Evolutionary conservation across 1,140 invertebrate genomes (phyloP).

Genomic region (Manduca sexta): DNA sequence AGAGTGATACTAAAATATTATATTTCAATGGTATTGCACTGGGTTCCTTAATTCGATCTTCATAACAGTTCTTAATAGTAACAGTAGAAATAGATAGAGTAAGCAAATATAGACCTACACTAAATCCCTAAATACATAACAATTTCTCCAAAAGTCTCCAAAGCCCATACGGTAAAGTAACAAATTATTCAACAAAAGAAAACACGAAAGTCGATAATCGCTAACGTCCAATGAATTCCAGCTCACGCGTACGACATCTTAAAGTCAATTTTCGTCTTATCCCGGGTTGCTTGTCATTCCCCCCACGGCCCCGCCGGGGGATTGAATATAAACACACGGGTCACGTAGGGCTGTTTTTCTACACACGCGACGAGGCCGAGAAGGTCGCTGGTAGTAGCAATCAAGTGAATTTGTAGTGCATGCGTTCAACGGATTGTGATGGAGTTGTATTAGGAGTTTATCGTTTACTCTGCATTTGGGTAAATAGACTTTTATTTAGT

Average conservation of each 20-base stretch:
- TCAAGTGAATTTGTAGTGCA: constrained; percentile 8
- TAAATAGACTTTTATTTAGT: neutral
- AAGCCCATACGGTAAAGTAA: too few relatives aligned
- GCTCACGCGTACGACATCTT: neutral
- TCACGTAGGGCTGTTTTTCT: constrained; percentile 22
- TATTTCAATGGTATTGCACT: too few relatives aligned
- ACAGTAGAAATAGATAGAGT: too few relatives aligned
- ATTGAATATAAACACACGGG: constrained; percentile 24
- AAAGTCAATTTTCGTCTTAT: constrained; percentile 7
- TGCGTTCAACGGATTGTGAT: neutral
- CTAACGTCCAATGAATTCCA: neutral
- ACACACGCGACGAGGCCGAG: constrained; percentile 5
- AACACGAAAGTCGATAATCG: neutral
- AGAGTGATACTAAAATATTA: too few relatives aligned
- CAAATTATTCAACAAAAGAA: too few relatives aligned
- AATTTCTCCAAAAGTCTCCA: too few relatives aligned
- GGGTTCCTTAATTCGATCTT: too few relatives aligned
- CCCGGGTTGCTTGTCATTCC: constrained; percentile 8
- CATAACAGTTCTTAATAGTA: too few relatives aligned
- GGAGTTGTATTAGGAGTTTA: too few relatives aligned
- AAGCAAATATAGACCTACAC: too few relatives aligned
- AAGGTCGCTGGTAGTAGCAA: constrained; percentile 7
- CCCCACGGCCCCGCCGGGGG: constrained; percentile 13
- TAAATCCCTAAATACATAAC: too few relatives aligned
- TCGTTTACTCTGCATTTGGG: too few relatives aligned